Conservation (phyloP, 2,113 vertebrate species). For the Hemiprocne comata region DNA sequence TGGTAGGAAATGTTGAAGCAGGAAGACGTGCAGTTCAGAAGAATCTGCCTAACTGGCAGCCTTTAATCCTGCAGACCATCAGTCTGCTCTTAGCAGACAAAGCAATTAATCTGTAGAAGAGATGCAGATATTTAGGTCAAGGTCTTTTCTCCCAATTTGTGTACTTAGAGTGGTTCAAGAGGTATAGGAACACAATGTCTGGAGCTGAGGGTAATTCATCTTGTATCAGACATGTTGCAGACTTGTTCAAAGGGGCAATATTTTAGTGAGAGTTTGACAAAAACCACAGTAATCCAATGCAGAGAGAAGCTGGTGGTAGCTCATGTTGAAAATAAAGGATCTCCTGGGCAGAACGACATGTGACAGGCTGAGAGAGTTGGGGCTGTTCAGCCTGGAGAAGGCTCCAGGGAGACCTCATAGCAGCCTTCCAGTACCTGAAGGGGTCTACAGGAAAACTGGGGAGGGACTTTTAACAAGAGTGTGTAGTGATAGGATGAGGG, state of each 20-base stretch:
- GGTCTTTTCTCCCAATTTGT: not conserved
- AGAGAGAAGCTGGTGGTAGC: not conserved
- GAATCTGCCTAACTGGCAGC: not conserved
- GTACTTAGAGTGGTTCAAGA: not conserved
- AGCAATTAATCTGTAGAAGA: not conserved
- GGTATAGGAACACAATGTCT: not conserved
- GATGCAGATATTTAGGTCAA: not conserved
- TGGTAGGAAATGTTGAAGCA: not conserved
- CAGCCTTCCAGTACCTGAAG: too few relatives aligned
- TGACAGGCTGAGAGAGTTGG: too few relatives aligned
- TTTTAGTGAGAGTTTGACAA: not conserved
- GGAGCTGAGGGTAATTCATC: not conserved
- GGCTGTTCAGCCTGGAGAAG: too few relatives aligned
- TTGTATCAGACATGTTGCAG: not conserved
- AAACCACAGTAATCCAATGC: accelerated
- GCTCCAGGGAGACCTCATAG: too few relatives aligned
- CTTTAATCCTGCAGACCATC: not conserved
- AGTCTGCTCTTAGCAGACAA: not conserved
- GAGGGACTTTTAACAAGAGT: too few relatives aligned
- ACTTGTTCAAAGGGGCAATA: not conserved
- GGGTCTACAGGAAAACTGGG: too few relatives aligned
- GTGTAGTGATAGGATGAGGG: too few relatives aligned
- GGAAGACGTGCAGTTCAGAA: not conserved
- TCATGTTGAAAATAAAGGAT: not conserved
- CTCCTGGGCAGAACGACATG: not conserved